A percentile compares a stretch with the other conserved stretches of the same genome.
Evolutionary conservation across 2,888 invertebrate genomes (phyloP).

Genomic region (Protonemura montana): DNA sequence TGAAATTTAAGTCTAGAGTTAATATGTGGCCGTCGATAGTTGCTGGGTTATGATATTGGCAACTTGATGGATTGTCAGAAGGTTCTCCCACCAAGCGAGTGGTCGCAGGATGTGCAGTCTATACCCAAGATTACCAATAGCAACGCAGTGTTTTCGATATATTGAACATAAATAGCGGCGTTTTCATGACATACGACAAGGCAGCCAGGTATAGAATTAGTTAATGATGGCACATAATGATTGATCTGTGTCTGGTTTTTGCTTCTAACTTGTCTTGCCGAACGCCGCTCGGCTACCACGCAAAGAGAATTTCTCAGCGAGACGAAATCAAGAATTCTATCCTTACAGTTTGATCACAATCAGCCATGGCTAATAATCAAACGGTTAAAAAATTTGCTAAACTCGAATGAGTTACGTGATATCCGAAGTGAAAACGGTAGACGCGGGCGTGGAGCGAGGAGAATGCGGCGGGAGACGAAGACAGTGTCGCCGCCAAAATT

Average conservation of each 20-base stretch:
- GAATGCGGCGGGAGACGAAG: background rate
- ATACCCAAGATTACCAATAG: background rate
- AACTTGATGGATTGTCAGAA: constrained; percentile 15
- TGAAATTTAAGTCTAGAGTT: background rate
- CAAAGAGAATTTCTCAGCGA: background rate
- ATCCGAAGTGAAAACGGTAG: background rate
- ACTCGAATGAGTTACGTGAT: background rate
- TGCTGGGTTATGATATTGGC: background rate
- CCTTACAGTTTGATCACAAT: constrained; percentile 40
- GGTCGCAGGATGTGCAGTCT: background rate
- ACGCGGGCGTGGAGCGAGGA: background rate
- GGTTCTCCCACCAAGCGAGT: too few relatives aligned
- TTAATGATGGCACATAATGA: constrained; percentile 40
- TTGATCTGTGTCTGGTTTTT: constrained; percentile 39
- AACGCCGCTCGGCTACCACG: background rate
- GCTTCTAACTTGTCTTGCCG: background rate
- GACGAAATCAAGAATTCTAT: constrained; percentile 38
- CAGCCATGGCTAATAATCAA: constrained; percentile 27
- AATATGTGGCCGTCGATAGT: background rate
- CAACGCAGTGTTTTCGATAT: constrained; percentile 8
- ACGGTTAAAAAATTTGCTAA: constrained; percentile 26
- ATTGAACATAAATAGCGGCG: constrained; percentile 36
- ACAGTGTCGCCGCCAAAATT: background rate
- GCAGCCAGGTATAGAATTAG: constrained; percentile 30
- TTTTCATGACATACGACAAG: constrained; percentile 36